Evolutionary conservation across 2,797 vertebrate genomes (phyloP).

Genomic region (Steatocranus sp.): DNA sequence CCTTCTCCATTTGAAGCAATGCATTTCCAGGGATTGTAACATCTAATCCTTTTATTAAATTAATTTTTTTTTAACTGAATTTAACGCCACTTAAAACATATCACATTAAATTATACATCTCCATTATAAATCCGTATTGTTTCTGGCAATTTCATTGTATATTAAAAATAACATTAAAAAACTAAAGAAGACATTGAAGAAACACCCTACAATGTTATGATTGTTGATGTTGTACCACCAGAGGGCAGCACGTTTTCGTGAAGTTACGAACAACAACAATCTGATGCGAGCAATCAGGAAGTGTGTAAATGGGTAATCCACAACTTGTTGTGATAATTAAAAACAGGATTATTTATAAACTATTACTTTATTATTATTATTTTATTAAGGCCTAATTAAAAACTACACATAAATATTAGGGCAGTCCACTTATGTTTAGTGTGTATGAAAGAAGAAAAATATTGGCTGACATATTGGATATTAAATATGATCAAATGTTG

Average conservation of each 20-base stretch:
- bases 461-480: neutral
- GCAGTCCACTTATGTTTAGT: too few relatives aligned
- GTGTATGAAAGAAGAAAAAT: neutral
- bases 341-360: neutral
- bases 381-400: neutral
- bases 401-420: neutral
- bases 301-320: neutral
- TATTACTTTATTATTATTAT: neutral
- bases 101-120: neutral
- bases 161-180: neutral
- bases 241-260: neutral
- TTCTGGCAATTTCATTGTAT: neutral
- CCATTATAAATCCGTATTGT: rapidly evolving
- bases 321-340: neutral
- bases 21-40: rapidly evolving
- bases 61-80: neutral
- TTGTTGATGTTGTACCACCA: neutral
- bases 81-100: neutral
- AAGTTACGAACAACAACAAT: neutral
- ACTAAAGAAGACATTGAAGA: neutral
- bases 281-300: neutral
- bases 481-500: neutral
- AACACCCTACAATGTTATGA: rapidly evolving
- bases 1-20: rapidly evolving
- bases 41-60: neutral